These are phyloP conservation scores for Drosophila triauraria DNA, from an alignment of 1,140 invertebrate species.

Conservation along the genomic window DNA sequence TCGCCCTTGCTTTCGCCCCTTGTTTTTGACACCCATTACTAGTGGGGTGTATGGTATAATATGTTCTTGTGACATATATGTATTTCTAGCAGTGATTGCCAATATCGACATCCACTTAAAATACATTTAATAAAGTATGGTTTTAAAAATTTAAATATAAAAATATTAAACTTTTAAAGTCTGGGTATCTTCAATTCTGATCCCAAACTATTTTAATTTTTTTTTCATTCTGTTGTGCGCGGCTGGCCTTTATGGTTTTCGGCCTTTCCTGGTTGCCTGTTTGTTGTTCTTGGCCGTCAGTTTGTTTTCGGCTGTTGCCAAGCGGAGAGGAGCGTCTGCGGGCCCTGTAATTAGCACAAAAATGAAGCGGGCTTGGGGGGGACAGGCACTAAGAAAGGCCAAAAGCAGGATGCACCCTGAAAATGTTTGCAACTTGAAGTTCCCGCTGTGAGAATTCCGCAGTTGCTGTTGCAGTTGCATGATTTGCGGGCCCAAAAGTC, in stretches of 20 bases:
- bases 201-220: neutral
- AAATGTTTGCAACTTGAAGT: slow-evolving; percentile 73
- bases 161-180: neutral
- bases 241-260: slow-evolving; percentile 42
- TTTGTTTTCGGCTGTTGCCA: slow-evolving; percentile 74
- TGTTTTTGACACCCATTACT: slow-evolving; percentile 17
- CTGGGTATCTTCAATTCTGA: neutral
- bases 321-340: slow-evolving; percentile 60
- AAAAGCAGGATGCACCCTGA: slow-evolving; percentile 48
- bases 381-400: slow-evolving; percentile 1
- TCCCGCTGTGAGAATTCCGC: slow-evolving; percentile 39
- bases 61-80: neutral
- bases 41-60: neutral
- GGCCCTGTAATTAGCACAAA: slow-evolving; percentile 77
- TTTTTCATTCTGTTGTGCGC: slow-evolving; percentile 9
- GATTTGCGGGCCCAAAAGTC: slow-evolving; percentile 66
- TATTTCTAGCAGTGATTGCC: neutral
- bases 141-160: neutral
- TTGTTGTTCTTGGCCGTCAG: slow-evolving; percentile 73
- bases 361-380: slow-evolving; percentile 14
- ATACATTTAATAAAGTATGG: too few relatives aligned
- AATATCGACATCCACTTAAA: too few relatives aligned
- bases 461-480: slow-evolving; percentile 59
- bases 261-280: slow-evolving; percentile 57
- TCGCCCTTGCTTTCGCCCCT: slow-evolving; percentile 28